Base-by-base conservation (phyloP, 2,888 invertebrate genomes). In the Byasa hedistus region DNA sequence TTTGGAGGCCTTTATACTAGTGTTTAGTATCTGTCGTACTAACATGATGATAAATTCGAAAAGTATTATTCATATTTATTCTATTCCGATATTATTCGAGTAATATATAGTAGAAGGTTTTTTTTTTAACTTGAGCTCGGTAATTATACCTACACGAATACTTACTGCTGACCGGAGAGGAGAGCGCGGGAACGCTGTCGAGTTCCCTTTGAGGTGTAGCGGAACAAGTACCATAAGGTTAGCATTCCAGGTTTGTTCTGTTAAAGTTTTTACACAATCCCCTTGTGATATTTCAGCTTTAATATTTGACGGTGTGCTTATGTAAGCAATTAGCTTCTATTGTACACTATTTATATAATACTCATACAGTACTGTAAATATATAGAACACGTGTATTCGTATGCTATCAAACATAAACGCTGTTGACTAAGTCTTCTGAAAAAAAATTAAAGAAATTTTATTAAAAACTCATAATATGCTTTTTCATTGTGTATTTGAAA, bases 131-230 rank as follows among this genome's bases (percentile, higher is more conserved):
- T 22, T 55, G 7, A 27, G 59, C 59, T 56, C 22, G 63, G 62
- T 63, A 66, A 63, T 66, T 66, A 63, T 63, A 63, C 55, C 32
- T 48, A n/a, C 66, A 55, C 48, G 59, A 63, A 66, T 63, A 63
- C 66, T 66, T 66, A 66, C 48, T 60, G 55, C 55, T 66, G 66
- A 66, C 66, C 66, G 62, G 44, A 51, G n/a, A n/a, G 4, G 63
- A 66, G 66, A 24, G 66, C 36, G 21, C 32, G 39, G 61, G 48
- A 59, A 58, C 55, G 66, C 54, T 63, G 59, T 66, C 58, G 58
- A 58, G 63, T 59, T 63, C 56, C 24, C 66, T 66, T 66, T 66
- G 66, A 66, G 62, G 51, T 63, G 63, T 55, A 66, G 66, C 63
- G 62, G 32, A 55, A 62, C 62, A 63, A 66, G 66, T 63, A 32